These are phyloP conservation scores for Rhodophaea formosa DNA, from an alignment of 2,888 invertebrate genomes.

Conservation along the genomic window DNA sequence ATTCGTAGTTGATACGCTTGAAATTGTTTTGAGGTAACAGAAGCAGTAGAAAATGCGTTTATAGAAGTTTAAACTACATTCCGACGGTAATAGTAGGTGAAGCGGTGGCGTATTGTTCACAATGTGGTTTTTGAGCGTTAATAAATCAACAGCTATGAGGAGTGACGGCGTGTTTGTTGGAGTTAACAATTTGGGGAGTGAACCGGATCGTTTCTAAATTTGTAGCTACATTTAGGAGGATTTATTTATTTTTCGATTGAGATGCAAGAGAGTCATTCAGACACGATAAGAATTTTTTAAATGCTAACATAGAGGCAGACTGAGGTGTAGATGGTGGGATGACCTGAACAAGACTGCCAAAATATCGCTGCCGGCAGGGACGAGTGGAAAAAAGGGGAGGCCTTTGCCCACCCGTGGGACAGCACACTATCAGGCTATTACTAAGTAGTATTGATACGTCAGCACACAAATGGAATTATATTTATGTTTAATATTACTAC, in stretches of 20 bases:
- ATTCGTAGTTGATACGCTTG: slow-evolving; percentile 20
- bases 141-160: slow-evolving; percentile 47
- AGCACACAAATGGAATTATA: too few species aligned
- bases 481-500: too few species aligned
- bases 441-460: too few species aligned
- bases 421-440: too few species aligned
- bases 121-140: slow-evolving; percentile 46
- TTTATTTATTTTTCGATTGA: not conserved
- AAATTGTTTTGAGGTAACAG: slow-evolving; percentile 1
- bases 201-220: slow-evolving; percentile 15
- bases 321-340: too few species aligned
- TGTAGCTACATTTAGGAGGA: not conserved
- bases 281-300: not conserved
- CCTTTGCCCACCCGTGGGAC: too few species aligned
- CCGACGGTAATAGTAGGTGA: slow-evolving; percentile 49
- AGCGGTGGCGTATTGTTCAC: slow-evolving; percentile 53
- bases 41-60: slow-evolving; percentile 21
- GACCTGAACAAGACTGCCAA: too few species aligned
- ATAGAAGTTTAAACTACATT: slow-evolving; percentile 67
- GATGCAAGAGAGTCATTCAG: not conserved
- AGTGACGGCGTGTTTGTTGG: slow-evolving; percentile 19
- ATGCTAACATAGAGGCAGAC: too few species aligned
- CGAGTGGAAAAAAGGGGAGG: too few species aligned
- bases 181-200: slow-evolving; percentile 12
- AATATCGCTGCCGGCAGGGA: too few species aligned